phyloP scores from a whole-genome alignment of 2,797 vertebrate genomes.

The Harpagifer antarcticus region DNA sequence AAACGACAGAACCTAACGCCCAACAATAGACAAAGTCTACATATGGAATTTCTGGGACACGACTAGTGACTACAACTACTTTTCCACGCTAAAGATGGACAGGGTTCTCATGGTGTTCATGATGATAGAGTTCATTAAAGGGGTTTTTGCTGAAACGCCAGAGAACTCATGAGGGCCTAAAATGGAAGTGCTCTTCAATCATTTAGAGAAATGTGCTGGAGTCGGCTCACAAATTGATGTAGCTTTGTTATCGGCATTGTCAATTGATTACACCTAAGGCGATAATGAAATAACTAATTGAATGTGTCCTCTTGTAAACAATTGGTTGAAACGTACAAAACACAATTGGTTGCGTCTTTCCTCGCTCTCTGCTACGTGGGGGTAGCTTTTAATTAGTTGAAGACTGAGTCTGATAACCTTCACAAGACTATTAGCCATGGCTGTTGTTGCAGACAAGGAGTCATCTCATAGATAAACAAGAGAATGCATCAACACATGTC shows the following conservation, averaged over 20 bases:
- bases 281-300: conserved; percentile 85
- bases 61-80: conserved; percentile 11
- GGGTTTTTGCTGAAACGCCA: conserved; percentile 20
- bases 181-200: conserved; percentile 72
- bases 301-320: conserved; percentile 83
- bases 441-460: conserved; percentile 12
- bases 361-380: conserved; percentile 29
- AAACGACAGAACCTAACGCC: conserved; percentile 26
- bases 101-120: conserved; percentile 4
- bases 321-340: conserved; percentile 80
- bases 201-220: conserved; percentile 77
- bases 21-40: conserved; percentile 16
- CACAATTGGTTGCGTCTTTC: conserved; percentile 49
- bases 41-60: conserved; percentile 35
- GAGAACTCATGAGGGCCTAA: conserved; percentile 28
- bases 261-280: conserved; percentile 81
- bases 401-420: conserved; percentile 75
- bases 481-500: conserved; percentile 19
- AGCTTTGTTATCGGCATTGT: conserved; percentile 81
- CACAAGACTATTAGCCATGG: conserved; percentile 58
- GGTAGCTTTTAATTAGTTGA: conserved; percentile 76
- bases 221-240: conserved; percentile 76
- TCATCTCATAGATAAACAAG: conserved; percentile 42
- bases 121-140: conserved; percentile 5
- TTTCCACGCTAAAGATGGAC: conserved; percentile 17